Base-by-base conservation (phyloP, 2,888 invertebrate genomes). In the Trichopoda pennipes region DNA sequence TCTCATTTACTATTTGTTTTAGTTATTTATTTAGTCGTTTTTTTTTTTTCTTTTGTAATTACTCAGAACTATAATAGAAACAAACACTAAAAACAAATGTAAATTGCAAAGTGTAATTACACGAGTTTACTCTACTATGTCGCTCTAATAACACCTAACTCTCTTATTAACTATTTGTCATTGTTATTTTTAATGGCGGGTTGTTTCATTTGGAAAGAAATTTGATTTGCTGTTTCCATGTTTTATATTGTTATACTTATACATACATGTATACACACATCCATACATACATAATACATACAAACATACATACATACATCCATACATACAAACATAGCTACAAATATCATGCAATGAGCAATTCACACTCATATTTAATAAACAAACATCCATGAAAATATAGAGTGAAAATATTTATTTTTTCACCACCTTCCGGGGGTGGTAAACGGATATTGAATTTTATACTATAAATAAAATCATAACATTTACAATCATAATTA, bases 201-300 rank as follows among this genome's bases (percentile, higher is more conserved):
- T 60, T 53, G 60, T 60, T 35, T 73, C 53, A 47, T 61, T 44
- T 55, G 68, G 38, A 76, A 78, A 78, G 69, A 81, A 85, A 84
- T 85, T 83, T 85, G 85, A 85, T 85, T 85, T 84, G 85, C 84
- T 84, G 69, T 55, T 75, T 73, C 58, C 69, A 63, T 60, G n/a
- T 73, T 44, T 8, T 66, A 1, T 47, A 12, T 68, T 49, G 10
- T 49, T 9, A 7, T 19, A 49, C 17, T 49, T 14, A 38, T 14
- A 7, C 38, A 14, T 38, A 38, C 38, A n/a, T n/a, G n/a, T n/a
- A n/a, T n/a, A n/a, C n/a, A n/a, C n/a, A n/a, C n/a, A n/a, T n/a
- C n/a, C n/a, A n/a, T n/a, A n/a, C n/a, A n/a, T n/a, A n/a, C n/a
- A n/a, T n/a, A n/a, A n/a, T n/a, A n/a, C n/a, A n/a, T n/a, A n/a